phyloP scores from a whole-genome alignment of 2,797 vertebrate genomes.

The Phrynocephalus forsythii region DNA sequence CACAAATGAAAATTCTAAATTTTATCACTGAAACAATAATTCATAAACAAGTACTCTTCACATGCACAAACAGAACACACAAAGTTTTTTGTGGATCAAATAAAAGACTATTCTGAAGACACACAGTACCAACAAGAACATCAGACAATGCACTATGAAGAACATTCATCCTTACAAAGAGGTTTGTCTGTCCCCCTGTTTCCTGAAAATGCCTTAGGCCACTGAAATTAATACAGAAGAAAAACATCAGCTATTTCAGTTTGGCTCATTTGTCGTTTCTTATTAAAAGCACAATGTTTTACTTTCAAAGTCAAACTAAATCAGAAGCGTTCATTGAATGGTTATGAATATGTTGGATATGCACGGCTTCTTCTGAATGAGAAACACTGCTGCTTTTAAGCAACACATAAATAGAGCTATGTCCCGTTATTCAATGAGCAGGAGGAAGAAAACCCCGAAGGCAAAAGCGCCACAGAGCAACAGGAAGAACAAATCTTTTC shows the following conservation, averaged over 20 bases:
- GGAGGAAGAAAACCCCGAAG: conserved; percentile 35
- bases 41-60: background rate
- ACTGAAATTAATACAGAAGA: conserved; percentile 45
- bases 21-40: background rate
- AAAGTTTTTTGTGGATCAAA: conserved; percentile 5
- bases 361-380: conserved; percentile 47
- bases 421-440: conserved; percentile 30
- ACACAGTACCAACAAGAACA: background rate
- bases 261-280: conserved; percentile 49
- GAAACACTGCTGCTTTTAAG: conserved; percentile 56
- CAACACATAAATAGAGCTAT: background rate
- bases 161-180: conserved; percentile 35
- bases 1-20: background rate
- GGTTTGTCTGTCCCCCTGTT: conserved; percentile 10
- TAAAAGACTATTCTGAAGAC: conserved; percentile 3
- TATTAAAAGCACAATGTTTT: conserved; percentile 49
- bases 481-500: conserved; percentile 19
- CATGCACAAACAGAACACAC: background rate
- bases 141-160: conserved; percentile 22
- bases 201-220: conserved; percentile 21
- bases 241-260: conserved; percentile 33
- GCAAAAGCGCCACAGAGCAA: conserved; percentile 38
- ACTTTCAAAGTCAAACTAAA: conserved; percentile 49
- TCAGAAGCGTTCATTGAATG: conserved; percentile 38
- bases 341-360: conserved; percentile 46